A percentile compares a stretch with the other conserved stretches of the same genome.
Evolutionary conservation across 2,888 invertebrate species (phyloP).

Genomic region (Smittia sp.): DNA sequence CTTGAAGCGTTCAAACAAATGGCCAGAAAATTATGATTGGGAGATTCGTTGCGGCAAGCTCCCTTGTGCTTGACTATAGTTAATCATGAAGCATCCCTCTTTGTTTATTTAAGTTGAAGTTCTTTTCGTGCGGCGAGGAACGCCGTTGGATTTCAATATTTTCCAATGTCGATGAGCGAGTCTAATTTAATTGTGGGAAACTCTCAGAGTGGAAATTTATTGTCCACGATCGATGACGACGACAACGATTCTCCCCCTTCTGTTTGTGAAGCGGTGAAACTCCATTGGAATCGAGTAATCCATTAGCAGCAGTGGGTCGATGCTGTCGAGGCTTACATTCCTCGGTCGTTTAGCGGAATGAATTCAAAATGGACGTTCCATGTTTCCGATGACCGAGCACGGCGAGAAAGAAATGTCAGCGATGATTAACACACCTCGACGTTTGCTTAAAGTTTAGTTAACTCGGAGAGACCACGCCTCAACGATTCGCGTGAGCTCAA

Average conservation of each 20-base stretch:
- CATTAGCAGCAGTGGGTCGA: neutral
- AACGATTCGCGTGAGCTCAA: no score
- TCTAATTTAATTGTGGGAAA: conserved; percentile 40
- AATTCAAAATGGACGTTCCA: conserved; percentile 23
- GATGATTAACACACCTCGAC: no score
- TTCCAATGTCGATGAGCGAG: conserved; percentile 1
- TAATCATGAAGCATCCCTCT: conserved; percentile 27
- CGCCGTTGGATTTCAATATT: conserved; percentile 31
- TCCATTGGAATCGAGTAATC: neutral
- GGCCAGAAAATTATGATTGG: conserved; percentile 21
- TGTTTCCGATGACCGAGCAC: conserved; percentile 15
- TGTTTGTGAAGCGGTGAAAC: conserved; percentile 15
- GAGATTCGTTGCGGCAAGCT: neutral
- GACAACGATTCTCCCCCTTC: neutral
- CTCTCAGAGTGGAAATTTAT: conserved; percentile 17
- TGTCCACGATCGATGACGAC: conserved; percentile 18
- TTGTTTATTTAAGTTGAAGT: conserved; percentile 39
- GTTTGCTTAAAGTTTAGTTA: no score
- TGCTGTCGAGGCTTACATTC: neutral
- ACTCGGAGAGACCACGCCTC: no score
- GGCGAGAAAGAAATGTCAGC: neutral
- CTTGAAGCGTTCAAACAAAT: conserved; percentile 23
- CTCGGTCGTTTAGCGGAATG: neutral
- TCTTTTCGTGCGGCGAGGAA: neutral
- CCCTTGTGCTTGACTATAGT: neutral